These are phyloP conservation scores for Heliconius hortense DNA, from an alignment of 2,888 invertebrate species.

Conservation along the genomic window DNA sequence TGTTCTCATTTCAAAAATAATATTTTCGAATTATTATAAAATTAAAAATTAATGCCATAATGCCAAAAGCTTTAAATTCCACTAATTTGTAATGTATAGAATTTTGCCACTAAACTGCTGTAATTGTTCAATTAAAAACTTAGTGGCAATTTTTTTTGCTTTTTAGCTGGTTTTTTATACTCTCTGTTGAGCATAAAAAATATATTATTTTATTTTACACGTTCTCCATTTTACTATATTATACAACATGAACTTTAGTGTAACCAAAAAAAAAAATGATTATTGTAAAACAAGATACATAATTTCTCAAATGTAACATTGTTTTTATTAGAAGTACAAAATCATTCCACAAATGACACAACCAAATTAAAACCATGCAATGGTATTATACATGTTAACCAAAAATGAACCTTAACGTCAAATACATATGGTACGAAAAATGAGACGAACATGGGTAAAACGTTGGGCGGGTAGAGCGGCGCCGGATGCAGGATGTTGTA, in stretches of 20 bases:
- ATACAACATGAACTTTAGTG: neutral
- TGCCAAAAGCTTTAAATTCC: neutral
- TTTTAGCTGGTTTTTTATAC: too few relatives aligned
- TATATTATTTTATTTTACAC: neutral
- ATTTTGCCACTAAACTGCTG: neutral
- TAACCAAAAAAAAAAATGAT: neutral
- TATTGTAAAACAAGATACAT: neutral
- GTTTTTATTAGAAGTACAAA: too few relatives aligned
- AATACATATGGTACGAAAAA: conserved; percentile 30
- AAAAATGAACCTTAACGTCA: conserved; percentile 16
- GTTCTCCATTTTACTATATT: neutral
- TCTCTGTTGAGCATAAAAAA: neutral
- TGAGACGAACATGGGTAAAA: conserved; percentile 55
- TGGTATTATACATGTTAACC: conserved; percentile 8
- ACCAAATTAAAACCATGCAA: neutral
- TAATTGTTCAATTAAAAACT: too few relatives aligned
- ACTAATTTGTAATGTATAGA: neutral
- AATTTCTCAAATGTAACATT: too few relatives aligned
- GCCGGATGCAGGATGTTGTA: conserved; percentile 76
- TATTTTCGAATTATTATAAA: too few relatives aligned
- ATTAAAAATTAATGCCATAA: too few relatives aligned
- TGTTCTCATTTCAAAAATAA: too few relatives aligned
- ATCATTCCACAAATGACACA: neutral
- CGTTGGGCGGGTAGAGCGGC: conserved; percentile 70
- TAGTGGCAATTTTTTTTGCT: too few relatives aligned